Evolutionary conservation across 2,797 vertebrate species (phyloP).

Genomic region (Mormyrus hasselquistii): DNA sequence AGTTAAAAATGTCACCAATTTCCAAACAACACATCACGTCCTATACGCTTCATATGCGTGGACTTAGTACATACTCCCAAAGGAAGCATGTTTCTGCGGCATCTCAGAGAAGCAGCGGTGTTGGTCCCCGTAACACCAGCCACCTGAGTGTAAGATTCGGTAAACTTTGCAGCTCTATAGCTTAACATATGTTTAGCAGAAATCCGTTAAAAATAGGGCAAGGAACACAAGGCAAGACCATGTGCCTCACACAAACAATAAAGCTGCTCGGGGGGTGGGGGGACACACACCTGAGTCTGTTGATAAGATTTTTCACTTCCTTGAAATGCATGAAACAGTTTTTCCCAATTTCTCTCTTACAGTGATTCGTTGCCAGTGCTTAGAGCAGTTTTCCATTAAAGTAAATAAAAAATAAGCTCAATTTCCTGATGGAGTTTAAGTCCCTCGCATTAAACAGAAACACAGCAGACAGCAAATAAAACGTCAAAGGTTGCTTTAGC

Average conservation of each 20-base stretch:
- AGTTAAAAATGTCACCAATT: not conserved
- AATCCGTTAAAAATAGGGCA: not conserved
- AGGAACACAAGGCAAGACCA: not conserved
- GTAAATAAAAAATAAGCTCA: not conserved
- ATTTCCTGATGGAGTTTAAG: not conserved
- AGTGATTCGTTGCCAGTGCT: not conserved
- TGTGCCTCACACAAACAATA: not conserved
- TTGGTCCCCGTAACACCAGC: not conserved
- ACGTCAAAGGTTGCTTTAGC: not conserved
- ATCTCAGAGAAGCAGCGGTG: not conserved
- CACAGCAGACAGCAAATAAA: not conserved
- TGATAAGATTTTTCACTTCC: slow-evolving; percentile 4
- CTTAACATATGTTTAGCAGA: not conserved
- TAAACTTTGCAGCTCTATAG: not conserved
- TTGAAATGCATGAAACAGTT: not conserved
- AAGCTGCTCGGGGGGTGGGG: not conserved
- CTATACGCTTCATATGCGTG: not conserved
- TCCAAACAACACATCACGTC: not conserved
- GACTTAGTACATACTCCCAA: not conserved
- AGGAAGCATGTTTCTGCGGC: not conserved
- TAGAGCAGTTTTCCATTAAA: not conserved
- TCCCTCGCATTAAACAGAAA: not conserved
- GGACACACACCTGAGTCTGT: not conserved
- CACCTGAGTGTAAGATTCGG: not conserved
- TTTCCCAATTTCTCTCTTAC: not conserved